Conservation (phyloP, 2,113 vertebrate genomes). For the Epinephelus fuscoguttatus region DNA sequence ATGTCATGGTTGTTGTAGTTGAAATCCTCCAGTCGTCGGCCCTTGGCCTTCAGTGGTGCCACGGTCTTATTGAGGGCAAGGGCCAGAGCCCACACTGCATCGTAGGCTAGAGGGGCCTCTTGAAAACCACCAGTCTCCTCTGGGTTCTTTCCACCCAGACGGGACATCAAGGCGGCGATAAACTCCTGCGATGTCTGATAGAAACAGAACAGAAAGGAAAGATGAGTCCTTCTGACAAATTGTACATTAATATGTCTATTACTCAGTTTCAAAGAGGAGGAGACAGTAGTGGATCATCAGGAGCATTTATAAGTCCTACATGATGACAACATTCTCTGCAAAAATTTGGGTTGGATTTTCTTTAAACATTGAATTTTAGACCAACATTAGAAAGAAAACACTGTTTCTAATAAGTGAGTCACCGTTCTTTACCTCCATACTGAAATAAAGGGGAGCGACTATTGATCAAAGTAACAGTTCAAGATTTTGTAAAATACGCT, state of each 20-base stretch:
- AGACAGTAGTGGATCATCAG: no score
- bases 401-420: no score
- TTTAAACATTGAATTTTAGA: not conserved
- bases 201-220: slow-evolving; percentile 1
- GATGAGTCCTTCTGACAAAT: not conserved
- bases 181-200: slow-evolving; percentile 95
- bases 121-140: slow-evolving; percentile 96
- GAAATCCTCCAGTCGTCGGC: slow-evolving; percentile 92
- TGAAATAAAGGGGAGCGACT: not conserved
- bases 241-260: no score
- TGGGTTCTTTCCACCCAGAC: slow-evolving; percentile 90
- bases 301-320: not conserved
- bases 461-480: no score
- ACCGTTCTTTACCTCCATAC: not conserved
- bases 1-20: slow-evolving; percentile 98
- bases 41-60: slow-evolving; percentile 88
- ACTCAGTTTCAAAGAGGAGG: no score
- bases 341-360: not conserved
- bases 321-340: not conserved
- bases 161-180: slow-evolving; percentile 90
- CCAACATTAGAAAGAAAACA: no score
- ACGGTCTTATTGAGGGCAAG: slow-evolving; percentile 96
- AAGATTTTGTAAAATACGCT: no score
- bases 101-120: slow-evolving; percentile 94
- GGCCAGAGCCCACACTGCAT: slow-evolving; percentile 96